Base-by-base conservation (phyloP, 35 echinoderm and acorn worm species). In the Acanthaster planci region DNA sequence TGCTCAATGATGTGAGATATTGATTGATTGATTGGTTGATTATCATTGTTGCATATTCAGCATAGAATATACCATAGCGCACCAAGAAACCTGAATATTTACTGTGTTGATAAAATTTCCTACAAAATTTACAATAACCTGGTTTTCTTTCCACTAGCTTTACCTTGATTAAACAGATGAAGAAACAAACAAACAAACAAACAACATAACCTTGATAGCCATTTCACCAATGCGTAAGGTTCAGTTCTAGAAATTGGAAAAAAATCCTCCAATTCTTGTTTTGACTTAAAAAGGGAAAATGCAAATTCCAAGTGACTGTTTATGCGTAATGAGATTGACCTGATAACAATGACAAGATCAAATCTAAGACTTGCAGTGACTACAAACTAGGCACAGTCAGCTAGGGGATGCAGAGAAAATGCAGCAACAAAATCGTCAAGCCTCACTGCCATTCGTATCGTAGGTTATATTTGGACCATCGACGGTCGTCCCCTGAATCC, bases 251-350 rank as follows among this genome's bases (percentile, higher is more conserved):
- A 47, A 47, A 47, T 47, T 12, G 4, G 42, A 47, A 47, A n/a
- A n/a, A n/a, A 4, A 47, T 47, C 42, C 4, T 47, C 42, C 42
- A 47, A 47, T 6, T 47, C 4, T 47, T 47, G n/a, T 47, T 47
- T 47, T 4, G 4, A 47, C 42, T 47, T 12, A 47, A 12, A 47
- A 12, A 47, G 12, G 42, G 21, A 60, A 60, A 8, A 35, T 35
- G 30, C 23, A 29, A 72, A 72, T 72, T 30, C 14, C 64, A 72
- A 19, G 14, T 21, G 64, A 72, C 64, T 72, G 64, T 72, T 72
- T 72, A 72, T 72, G 26, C 64, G 64, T 72, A 72, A 29, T 72
- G 30, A 2, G 64, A 72, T 72, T 72, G 64, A 72, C 64, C 64
- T 9, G 64, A 72, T 72, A 72, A 72, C 64, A 72, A 21, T 34